phyloP scores from a whole-genome alignment of 1,140 invertebrate genomes.

The Probaryconus sp. region DNA sequence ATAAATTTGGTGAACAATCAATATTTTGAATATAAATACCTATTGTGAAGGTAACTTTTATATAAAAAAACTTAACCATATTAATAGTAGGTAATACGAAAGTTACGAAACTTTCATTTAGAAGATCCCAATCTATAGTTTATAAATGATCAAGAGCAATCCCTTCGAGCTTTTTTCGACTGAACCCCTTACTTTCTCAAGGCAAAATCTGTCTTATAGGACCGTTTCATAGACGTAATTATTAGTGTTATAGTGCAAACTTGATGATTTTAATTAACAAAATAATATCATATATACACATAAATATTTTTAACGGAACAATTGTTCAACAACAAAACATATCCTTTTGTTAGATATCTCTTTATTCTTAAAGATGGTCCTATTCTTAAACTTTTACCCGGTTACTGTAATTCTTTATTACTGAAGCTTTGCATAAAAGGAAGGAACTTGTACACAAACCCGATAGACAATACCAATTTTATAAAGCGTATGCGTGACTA shows the following conservation, averaged over 20 bases:
- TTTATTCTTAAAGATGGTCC: neutral
- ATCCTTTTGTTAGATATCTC: neutral
- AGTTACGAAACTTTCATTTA: slow-evolving; percentile 3
- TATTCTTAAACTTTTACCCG: slow-evolving; percentile 4
- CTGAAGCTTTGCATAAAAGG: slow-evolving; percentile 23
- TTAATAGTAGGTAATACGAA: too few relatives aligned
- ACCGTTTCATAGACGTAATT: too few relatives aligned
- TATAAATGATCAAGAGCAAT: neutral
- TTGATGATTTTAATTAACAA: too few relatives aligned
- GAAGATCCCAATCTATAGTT: neutral
- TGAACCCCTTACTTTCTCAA: neutral
- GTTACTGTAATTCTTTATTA: slow-evolving; percentile 31
- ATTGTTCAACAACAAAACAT: too few relatives aligned
- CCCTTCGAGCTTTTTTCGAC: slow-evolving; percentile 11
- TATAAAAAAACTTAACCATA: too few relatives aligned
- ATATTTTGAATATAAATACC: too few relatives aligned
- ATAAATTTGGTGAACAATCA: too few relatives aligned
- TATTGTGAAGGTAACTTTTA: too few relatives aligned
- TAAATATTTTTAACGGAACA: too few relatives aligned
- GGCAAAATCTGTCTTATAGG: neutral
- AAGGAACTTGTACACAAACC: slow-evolving; percentile 33
- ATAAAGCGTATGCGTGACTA: slow-evolving; percentile 33
- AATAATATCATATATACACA: too few relatives aligned
- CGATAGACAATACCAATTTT: slow-evolving; percentile 60
- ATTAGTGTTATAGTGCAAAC: too few relatives aligned